Evolutionary conservation across 1,140 invertebrate species (phyloP), one percentile per base, ranked within the genome.

Genomic region (Bursaphelenchus mucronatus): DNA sequence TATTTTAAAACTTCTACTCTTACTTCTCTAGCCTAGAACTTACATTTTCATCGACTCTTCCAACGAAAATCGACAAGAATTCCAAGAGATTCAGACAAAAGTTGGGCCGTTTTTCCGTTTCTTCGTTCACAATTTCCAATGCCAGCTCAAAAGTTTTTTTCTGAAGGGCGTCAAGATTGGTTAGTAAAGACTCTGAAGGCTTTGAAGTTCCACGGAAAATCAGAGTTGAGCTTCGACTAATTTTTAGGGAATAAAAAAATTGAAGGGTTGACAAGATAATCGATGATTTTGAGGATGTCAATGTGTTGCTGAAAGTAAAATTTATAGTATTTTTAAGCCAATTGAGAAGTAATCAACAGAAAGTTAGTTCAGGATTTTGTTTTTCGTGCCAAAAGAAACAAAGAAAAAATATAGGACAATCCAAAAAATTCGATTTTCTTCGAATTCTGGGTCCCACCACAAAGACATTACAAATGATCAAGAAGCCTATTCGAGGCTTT

Each of bases 231-330:
- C 11, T 30, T n/a, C 13, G 30, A 9, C 3, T 59, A n/a, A 44
- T 13, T 59, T 50, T 13, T 19, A 59, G 57, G 11, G 57, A n/a
- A 9, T 59, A 59, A 11, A 59, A 39, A 39, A 59, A 59, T n/a
- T 44, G 57, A 17, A 59, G 11, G 40, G 19, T 17, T 4, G 57
- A 39, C 19, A 59, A 44, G 4, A 59, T n/a, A 39, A 43, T 11
- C 13, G 13, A 3, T 2, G 11, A 30, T n/a, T 50, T 39, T n/a
- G 13, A 13, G 11, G 57, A 44, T 59, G 45, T n/a, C 30, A 5
- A 30, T 30, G 30, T 1, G 30, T 30, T 30, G 30, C 30, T 30
- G 30, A 30, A 30, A 30, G 30, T 30, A 30, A 30, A 30, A 30
- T 30, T 30, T 30, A 30, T 30, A 30, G 30, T 30, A 30, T 30